Conservation (phyloP, 2,888 invertebrate genomes). For the Synergus gifuensis region DNA sequence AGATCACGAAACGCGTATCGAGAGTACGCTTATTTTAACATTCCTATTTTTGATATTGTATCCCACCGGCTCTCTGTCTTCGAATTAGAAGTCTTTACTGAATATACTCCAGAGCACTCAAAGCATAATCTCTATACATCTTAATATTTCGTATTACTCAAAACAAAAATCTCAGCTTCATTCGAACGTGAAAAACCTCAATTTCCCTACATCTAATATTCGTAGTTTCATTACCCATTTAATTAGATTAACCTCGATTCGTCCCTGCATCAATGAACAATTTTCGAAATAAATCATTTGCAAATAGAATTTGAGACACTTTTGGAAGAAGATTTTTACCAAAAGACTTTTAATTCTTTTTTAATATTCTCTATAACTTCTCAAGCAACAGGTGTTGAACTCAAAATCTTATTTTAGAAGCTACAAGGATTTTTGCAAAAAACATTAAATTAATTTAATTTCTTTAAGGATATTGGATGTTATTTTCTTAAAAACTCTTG, state of each 20-base stretch:
- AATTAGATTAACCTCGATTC: background rate
- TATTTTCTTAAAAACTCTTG: too few relatives aligned
- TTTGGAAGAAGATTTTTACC: too few relatives aligned
- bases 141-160: background rate
- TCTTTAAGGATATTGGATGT: background rate
- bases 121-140: background rate
- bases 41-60: slow-evolving; percentile 71
- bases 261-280: background rate
- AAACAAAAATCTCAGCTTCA: background rate
- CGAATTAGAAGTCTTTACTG: slow-evolving; percentile 66
- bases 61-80: slow-evolving; percentile 63
- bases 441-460: background rate
- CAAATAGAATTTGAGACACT: too few relatives aligned
- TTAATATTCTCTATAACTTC: background rate
- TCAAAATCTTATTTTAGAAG: background rate
- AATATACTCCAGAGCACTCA: slow-evolving; percentile 15
- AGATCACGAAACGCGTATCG: slow-evolving; percentile 60
- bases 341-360: too few relatives aligned
- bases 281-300: too few relatives aligned
- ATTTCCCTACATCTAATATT: background rate
- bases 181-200: background rate
- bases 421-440: background rate
- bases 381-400: slow-evolving; percentile 12
- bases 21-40: slow-evolving; percentile 70
- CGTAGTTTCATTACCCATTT: background rate